phyloP scores from a whole-genome alignment of 2,113 vertebrate species.

The Conger conger region DNA sequence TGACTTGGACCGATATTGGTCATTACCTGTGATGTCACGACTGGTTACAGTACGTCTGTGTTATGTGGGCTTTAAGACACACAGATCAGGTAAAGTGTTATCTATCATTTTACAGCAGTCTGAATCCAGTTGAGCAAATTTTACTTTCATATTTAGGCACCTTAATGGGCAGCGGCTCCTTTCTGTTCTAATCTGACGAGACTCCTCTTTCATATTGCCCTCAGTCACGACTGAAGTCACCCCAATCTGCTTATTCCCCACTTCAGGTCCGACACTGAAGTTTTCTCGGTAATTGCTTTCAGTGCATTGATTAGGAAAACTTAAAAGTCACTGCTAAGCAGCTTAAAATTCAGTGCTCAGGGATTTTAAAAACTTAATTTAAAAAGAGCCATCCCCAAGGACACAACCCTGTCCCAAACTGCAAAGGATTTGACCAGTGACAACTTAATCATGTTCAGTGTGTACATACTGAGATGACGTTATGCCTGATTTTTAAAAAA shows the following conservation, averaged over 20 bases:
- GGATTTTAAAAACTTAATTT: not conserved
- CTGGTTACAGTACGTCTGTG: too few species aligned
- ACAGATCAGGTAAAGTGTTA: too few species aligned
- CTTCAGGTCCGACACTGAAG: not conserved
- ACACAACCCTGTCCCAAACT: not conserved
- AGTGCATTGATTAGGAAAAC: conserved; percentile 5
- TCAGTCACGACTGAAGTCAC: not conserved
- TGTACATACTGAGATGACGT: not conserved
- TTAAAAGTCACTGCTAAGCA: conserved; percentile 1
- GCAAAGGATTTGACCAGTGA: not conserved
- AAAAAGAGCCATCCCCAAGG: not conserved
- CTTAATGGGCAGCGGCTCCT: not conserved
- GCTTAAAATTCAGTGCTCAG: not conserved
- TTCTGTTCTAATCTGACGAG: not conserved
- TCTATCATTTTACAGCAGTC: too few species aligned
- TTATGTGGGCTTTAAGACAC: too few species aligned
- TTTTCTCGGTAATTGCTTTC: conserved; percentile 10
- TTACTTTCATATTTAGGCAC: too few species aligned
- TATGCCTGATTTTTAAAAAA: not conserved
- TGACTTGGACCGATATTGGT: too few species aligned
- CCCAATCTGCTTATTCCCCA: not conserved
- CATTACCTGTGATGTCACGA: too few species aligned
- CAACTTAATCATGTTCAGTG: not conserved
- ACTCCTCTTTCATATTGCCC: too few species aligned
- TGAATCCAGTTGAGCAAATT: not conserved